Base-by-base conservation (phyloP, 2,797 vertebrate genomes). In the Margarornis squamiger region DNA sequence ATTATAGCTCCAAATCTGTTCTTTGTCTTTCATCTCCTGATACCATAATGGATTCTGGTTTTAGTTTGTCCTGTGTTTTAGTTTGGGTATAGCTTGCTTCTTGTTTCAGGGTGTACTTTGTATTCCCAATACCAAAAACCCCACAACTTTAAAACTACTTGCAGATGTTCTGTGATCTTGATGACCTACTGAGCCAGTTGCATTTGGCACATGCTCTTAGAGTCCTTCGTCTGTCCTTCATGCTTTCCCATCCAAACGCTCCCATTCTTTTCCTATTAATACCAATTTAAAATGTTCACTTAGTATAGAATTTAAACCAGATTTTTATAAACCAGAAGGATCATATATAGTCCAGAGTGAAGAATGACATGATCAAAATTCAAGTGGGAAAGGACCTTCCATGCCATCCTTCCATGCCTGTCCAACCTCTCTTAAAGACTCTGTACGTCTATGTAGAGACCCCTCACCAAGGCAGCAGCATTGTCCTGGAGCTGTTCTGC, bases 381-480 rank as follows among this genome's bases (percentile, higher is more conserved):
- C 16, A 61, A 18, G 5, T 45, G 21, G 15, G 20, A 66, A 65
- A 66, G 24, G 29, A 49, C 14, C 5, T 43, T 61, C 41, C 21
- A 61, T 10, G 19, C 18, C 7, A 12, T 77, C 51, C 29, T 36
- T 41, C 27, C 38, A 51, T 39, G 22, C 6, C n/a, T 38, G 5
- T 7, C 4, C 8, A 41, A 9, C 4, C 9, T 19, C 12, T 9
- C 6, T 12, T 77, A 57, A 46, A 46, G 26, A 29, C 11, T 48
- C 34, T 16, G 1, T 26, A 26, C 20, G 5, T 57, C 30, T 63
- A 14, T 0, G 0, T 24, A 39, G 27, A 36, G 29, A 29, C 8
- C 3, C 11, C 29, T 45, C n/a, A 52, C 16, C 20, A 46, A 21
- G 16, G 11, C 38, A 58, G n/a, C 55, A 58, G 22, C 22, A 57